These are phyloP conservation scores for Rhinatrema bivittatum DNA, from an alignment of 2,797 vertebrate species.

Conservation along the genomic window DNA sequence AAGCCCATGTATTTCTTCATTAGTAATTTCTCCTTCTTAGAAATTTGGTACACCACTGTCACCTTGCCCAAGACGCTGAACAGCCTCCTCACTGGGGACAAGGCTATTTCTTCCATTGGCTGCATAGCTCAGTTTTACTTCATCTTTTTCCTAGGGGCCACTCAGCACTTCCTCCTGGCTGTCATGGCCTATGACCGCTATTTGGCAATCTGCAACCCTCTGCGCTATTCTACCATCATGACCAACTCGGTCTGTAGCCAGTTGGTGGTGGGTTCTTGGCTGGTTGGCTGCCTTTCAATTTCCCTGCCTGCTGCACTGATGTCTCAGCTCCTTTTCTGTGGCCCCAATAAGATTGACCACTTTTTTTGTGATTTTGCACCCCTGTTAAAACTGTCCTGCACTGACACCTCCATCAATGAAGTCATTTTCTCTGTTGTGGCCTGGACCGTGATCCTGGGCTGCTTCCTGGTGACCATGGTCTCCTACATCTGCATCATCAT, in stretches of 20 bases:
- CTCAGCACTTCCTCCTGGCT: constrained; percentile 8
- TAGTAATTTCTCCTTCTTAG: constrained; percentile 15
- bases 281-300: constrained; percentile 4
- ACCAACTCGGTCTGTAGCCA: background rate
- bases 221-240: constrained; percentile 2
- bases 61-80: constrained; percentile 10
- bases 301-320: constrained; percentile 10
- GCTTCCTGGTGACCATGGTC: constrained; percentile 3
- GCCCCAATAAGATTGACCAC: constrained; percentile 9
- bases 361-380: constrained; percentile 14
- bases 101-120: constrained; percentile 2
- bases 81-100: constrained; percentile 1
- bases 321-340: constrained; percentile 5
- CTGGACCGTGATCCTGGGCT: constrained; percentile 12
- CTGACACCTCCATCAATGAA: constrained; percentile 11
- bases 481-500: constrained; percentile 5
- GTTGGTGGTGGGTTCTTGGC: constrained; percentile 2
- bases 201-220: constrained; percentile 6
- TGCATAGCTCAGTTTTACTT: constrained; percentile 14
- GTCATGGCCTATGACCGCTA: constrained; percentile 11
- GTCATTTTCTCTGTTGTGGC: constrained; percentile 9
- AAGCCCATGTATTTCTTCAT: constrained; percentile 15
- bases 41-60: constrained; percentile 12
- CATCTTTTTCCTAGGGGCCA: constrained; percentile 11
- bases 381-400: constrained; percentile 5